Conservation (phyloP, 1,140 invertebrate species). For the Periplaneta americana region DNA sequence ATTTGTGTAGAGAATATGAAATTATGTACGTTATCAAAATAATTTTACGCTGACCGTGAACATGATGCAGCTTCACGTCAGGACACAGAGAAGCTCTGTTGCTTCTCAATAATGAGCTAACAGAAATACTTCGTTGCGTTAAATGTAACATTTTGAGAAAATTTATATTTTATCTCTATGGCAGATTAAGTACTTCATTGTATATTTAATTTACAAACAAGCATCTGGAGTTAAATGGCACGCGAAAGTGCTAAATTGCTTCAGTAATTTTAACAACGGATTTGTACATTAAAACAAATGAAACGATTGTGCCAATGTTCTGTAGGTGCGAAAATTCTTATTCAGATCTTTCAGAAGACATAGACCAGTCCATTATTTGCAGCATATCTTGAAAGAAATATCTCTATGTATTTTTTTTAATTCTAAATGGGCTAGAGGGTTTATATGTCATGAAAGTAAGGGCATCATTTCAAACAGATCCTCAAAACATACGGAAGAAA, state of each 20-base stretch:
- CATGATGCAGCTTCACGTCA: no score
- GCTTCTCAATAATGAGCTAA: no score
- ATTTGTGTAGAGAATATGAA: no score
- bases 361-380: not conserved
- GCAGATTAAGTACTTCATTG: no score
- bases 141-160: no score
- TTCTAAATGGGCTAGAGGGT: not conserved
- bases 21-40: no score
- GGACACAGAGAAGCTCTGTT: no score
- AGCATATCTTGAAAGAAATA: not conserved
- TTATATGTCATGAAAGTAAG: not conserved
- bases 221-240: not conserved
- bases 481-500: not conserved
- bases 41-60: no score
- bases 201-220: not conserved
- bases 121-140: no score
- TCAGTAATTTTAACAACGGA: not conserved
- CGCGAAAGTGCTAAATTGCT: not conserved
- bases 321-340: not conserved
- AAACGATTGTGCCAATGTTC: not conserved
- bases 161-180: no score
- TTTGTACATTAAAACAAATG: not conserved
- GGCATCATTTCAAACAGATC: not conserved
- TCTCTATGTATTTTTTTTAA: not conserved
- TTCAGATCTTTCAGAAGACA: not conserved